Percentiles rank a stretch among this genome's conserved stretches.
Evolutionary conservation across 2,888 invertebrate genomes (phyloP).

Genomic region (Encarsia formosa): DNA sequence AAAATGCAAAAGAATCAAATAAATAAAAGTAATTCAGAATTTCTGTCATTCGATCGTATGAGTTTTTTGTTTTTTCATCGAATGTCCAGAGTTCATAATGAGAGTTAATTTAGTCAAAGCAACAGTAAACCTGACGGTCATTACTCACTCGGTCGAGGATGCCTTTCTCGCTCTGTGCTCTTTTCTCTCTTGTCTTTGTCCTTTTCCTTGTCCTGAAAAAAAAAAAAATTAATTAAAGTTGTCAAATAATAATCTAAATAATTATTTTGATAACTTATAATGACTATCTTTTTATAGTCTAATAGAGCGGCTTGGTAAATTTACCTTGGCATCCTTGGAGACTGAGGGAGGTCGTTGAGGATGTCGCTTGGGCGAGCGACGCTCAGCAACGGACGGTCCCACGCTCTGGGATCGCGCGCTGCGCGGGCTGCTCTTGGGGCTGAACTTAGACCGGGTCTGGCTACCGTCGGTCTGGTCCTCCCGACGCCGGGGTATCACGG

Average conservation of each 20-base stretch:
- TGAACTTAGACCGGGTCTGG: constrained; percentile 51
- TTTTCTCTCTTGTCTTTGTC: constrained; percentile 44
- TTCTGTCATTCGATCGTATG: constrained; percentile 14
- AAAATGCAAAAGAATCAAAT: constrained; percentile 38
- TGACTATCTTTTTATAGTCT: too few relatives aligned
- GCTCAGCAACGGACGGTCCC: constrained; percentile 63
- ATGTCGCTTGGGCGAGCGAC: constrained; percentile 75
- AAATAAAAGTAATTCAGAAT: neutral
- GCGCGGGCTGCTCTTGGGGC: constrained; percentile 59
- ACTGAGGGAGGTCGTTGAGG: constrained; percentile 51
- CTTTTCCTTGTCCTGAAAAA: constrained; percentile 43
- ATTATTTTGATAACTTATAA: too few relatives aligned
- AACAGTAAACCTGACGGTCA: constrained; percentile 10
- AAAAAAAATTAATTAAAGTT: neutral
- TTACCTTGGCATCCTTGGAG: constrained; percentile 46
- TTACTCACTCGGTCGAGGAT: constrained; percentile 51
- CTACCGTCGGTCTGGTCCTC: constrained; percentile 53
- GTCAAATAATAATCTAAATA: too few relatives aligned
- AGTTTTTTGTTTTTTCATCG: too few relatives aligned
- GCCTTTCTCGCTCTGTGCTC: constrained; percentile 46
- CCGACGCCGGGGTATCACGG: constrained; percentile 60
- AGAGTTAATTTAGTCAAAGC: neutral
- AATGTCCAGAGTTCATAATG: too few relatives aligned
- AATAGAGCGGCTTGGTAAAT: neutral
- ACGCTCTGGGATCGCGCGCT: constrained; percentile 65